Evolutionary conservation across 2,113 vertebrate genomes (phyloP), one percentile per base, ranked within the genome.

Genomic region (Hippocampus mohnikei): DNA sequence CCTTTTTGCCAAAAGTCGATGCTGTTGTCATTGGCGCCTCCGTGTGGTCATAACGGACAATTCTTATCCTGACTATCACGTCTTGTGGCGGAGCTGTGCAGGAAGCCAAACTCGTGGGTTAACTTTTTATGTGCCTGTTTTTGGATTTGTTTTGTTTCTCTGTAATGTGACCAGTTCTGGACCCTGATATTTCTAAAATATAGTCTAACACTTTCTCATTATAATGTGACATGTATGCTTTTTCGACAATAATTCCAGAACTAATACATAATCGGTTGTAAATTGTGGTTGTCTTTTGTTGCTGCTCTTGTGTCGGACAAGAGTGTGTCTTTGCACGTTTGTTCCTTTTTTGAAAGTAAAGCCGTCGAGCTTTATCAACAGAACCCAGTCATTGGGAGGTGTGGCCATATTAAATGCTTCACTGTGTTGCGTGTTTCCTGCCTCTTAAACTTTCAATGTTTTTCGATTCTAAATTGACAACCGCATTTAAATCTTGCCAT

Each of bases 1-100:
- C 90, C 90, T 89, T 93, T 94, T 98, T 96, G 94, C 94, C 95
- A 96, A 95, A 94, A 87, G 89, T 91, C 91, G 80, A 83, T 73
- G 85, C 85, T 82, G 81, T 80, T 89, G 68, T 88, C 69, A 37
- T 29, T 53, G 33, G 20, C 27, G 25, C 25, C 66, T 7, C 29
- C 48, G 33, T 5, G 29, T 67, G 66, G 48, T 52, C 25, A 33
- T 50, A 2, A 67, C 12, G 44, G 41, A 18, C 25, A 21, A 67
- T 16, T 46, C 23, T 23, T 25, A 46, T 50, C 44, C 65, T 50
- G 25, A 29, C 15, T 29, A 18, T 16, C 13, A 60, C 33, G 27
- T 25, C 13, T 20, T 13, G 55, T 69, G 62, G 83, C 73, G 74
- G 33, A 84, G 84, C 73, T 82, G 84, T 80, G 82, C 81, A 78